These are phyloP conservation scores for Takifugu bimaculatus DNA, from an alignment of 2,113 vertebrate species.

Conservation along the genomic window DNA sequence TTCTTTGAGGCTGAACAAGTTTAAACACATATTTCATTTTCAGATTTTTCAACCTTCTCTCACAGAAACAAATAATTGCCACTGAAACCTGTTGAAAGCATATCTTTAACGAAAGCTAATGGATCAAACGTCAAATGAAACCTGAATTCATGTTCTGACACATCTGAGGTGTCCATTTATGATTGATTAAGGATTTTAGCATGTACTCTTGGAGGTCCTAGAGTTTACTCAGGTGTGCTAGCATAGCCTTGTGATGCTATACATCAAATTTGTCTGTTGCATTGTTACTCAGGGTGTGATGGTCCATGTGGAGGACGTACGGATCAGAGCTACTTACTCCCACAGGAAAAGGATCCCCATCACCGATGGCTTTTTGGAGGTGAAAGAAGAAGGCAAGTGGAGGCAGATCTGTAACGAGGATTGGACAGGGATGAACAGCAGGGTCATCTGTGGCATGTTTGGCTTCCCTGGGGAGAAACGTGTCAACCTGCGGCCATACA, in stretches of 20 bases:
- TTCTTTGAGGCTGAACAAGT: slow-evolving; percentile 21
- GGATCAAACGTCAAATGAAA: no score
- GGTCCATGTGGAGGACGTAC: slow-evolving; percentile 90
- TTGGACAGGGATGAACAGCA: slow-evolving; percentile 84
- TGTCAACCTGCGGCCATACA: slow-evolving; percentile 87
- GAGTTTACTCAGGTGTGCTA: no score
- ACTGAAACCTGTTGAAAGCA: no score
- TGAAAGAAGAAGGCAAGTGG: slow-evolving; percentile 87
- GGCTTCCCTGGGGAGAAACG: slow-evolving; percentile 88
- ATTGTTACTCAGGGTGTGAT: slow-evolving; percentile 73
- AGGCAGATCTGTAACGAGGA: slow-evolving; percentile 87
- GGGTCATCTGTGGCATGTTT: slow-evolving; percentile 93
- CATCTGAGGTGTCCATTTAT: no score
- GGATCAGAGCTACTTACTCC: slow-evolving; percentile 86
- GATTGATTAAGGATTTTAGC: no score
- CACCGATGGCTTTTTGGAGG: slow-evolving; percentile 91
- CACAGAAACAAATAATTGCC: no score
- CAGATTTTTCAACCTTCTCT: slow-evolving; percentile 8
- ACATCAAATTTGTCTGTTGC: not conserved
- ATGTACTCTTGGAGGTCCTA: no score
- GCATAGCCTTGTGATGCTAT: no score
- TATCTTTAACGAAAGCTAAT: not conserved
- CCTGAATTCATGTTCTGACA: no score
- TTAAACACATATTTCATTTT: slow-evolving; percentile 27
- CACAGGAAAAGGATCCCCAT: slow-evolving; percentile 83